Evolutionary conservation across 2,888 invertebrate genomes (phyloP).

Genomic region (Myathropa florea): DNA sequence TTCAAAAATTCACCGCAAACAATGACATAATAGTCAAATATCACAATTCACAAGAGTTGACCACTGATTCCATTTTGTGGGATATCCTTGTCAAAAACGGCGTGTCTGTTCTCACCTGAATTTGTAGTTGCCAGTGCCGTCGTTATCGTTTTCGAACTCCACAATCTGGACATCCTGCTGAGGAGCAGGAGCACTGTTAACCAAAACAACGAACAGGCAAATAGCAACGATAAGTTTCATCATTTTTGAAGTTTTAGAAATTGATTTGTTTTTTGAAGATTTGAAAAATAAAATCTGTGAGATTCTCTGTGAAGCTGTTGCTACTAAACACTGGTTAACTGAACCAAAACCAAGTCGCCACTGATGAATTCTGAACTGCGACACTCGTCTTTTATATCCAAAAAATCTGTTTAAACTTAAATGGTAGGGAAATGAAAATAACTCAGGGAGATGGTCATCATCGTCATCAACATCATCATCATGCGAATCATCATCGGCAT

Average conservation of each 20-base stretch:
- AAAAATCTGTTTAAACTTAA: constrained; percentile 68
- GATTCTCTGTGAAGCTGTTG: constrained; percentile 1
- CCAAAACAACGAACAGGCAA: constrained; percentile 71
- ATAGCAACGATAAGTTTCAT: constrained; percentile 70
- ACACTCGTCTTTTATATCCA: constrained; percentile 74
- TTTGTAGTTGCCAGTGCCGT: constrained; percentile 74
- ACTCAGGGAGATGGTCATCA: constrained; percentile 71
- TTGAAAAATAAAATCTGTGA: not conserved
- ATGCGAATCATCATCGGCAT: constrained; percentile 4
- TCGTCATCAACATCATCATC: constrained; percentile 65
- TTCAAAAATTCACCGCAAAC: not conserved
- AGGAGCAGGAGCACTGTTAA: constrained; percentile 71
- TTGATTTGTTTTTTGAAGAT: constrained; percentile 14
- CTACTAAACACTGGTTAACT: constrained; percentile 45
- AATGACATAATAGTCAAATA: not conserved
- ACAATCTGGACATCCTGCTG: constrained; percentile 73
- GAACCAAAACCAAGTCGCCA: constrained; percentile 69
- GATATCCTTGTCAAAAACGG: not conserved
- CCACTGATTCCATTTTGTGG: not conserved
- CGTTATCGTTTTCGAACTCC: constrained; percentile 72
- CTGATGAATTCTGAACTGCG: constrained; percentile 73
- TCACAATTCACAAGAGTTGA: not conserved
- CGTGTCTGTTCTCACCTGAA: constrained; percentile 72
- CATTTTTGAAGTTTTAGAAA: constrained; percentile 64
- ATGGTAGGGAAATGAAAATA: constrained; percentile 71